Evolutionary conservation across 2,113 vertebrate genomes (phyloP).

Genomic region (Scomber japonicus): DNA sequence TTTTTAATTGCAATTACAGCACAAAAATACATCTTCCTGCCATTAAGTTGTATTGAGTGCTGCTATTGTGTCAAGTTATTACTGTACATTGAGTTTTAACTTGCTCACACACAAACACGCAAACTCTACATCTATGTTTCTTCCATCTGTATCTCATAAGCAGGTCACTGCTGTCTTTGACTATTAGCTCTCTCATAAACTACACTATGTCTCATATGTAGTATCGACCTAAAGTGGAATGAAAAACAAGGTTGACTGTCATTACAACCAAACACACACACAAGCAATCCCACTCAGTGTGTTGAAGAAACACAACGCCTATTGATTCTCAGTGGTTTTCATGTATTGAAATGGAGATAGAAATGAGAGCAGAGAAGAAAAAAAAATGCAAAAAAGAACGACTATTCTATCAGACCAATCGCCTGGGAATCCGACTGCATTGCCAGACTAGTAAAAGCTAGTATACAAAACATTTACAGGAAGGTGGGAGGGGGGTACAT

Average conservation of each 20-base stretch:
- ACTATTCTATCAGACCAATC: conserved; percentile 54
- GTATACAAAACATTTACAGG: conserved; percentile 21
- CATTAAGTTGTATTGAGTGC: background rate
- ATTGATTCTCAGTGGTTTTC: conserved; percentile 65
- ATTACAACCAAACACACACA: conserved; percentile 38
- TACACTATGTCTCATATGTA: conserved; percentile 56
- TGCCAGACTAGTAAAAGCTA: conserved; percentile 41
- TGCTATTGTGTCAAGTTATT: conserved; percentile 21
- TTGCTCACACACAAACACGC: background rate
- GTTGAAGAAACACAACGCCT: conserved; percentile 49
- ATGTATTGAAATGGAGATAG: conserved; percentile 48
- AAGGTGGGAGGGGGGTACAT: background rate
- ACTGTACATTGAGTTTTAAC: conserved; percentile 4
- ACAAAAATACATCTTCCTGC: no score
- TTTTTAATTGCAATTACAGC: background rate
- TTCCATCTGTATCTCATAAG: conserved; percentile 43
- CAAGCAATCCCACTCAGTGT: conserved; percentile 8
- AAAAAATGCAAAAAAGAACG: conserved; percentile 45
- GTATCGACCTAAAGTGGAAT: conserved; percentile 59
- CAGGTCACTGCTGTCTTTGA: conserved; percentile 56
- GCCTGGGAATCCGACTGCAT: conserved; percentile 31
- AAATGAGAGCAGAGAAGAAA: conserved; percentile 31
- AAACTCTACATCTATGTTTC: conserved; percentile 5
- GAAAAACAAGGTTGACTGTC: conserved; percentile 63
- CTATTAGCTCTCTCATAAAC: conserved; percentile 65